phyloP scores from a whole-genome alignment of 2,113 vertebrate species.

The Etheostoma spectabile region DNA sequence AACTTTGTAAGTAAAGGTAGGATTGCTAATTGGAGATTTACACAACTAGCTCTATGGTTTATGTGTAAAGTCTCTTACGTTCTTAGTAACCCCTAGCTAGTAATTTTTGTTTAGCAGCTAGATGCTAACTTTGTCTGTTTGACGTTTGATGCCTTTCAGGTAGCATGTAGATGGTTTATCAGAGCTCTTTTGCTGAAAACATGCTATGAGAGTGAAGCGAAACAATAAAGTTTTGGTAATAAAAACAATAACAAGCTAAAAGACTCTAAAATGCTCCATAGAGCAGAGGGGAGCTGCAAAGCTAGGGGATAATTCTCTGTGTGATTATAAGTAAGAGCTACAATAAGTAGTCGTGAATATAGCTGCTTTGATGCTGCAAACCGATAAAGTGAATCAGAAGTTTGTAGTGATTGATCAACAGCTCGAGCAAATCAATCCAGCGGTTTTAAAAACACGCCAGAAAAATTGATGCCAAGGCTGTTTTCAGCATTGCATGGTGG shows the following conservation, averaged over 20 bases:
- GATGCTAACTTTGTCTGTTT: neutral
- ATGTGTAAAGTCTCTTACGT: neutral
- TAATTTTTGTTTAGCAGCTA: neutral
- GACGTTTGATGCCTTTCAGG: neutral
- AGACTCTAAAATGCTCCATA: neutral
- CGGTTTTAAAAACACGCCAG: neutral
- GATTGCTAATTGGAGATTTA: neutral
- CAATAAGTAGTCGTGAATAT: neutral
- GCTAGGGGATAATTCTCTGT: neutral
- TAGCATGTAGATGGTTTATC: neutral
- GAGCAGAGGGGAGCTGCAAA: neutral
- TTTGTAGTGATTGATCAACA: neutral
- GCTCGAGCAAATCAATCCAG: neutral
- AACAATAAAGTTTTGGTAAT: too few species aligned
- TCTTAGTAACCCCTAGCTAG: neutral
- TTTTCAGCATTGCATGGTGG: constrained; percentile 1
- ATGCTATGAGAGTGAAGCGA: neutral
- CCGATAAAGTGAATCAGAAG: neutral
- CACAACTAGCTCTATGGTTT: neutral
- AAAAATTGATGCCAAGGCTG: constrained; percentile 9
- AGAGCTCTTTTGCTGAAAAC: neutral
- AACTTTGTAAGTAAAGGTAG: neutral
- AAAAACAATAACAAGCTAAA: neutral
- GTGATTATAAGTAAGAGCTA: neutral
- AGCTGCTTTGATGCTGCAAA: neutral